phyloP scores from a whole-genome alignment of 2,888 invertebrate genomes.

The Ormia ochracea region DNA sequence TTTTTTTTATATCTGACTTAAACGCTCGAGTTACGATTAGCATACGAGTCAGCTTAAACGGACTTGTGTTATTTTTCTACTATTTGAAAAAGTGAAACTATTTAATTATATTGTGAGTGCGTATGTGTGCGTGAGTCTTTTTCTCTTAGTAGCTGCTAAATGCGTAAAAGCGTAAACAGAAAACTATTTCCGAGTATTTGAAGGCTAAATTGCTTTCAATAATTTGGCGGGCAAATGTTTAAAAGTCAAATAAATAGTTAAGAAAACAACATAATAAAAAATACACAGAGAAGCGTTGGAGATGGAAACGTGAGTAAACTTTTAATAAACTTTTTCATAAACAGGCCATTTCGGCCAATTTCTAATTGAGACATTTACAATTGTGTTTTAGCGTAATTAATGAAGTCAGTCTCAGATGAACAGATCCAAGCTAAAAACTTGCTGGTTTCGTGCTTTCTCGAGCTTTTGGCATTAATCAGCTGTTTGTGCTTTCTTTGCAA shows the following conservation, averaged over 20 bases:
- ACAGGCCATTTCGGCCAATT: too few relatives aligned
- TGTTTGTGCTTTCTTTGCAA: too few relatives aligned
- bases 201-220: not conserved
- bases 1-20: not conserved
- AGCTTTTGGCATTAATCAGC: too few relatives aligned
- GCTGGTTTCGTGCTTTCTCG: too few relatives aligned
- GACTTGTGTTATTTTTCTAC: not conserved
- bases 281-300: not conserved
- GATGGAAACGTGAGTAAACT: not conserved
- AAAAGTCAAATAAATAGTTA: not conserved
- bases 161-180: conserved; percentile 12
- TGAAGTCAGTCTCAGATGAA: too few relatives aligned
- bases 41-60: not conserved
- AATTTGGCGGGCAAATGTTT: not conserved
- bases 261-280: not conserved
- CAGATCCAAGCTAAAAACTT: too few relatives aligned
- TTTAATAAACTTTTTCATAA: too few relatives aligned
- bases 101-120: not conserved
- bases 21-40: not conserved
- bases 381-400: too few relatives aligned
- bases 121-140: too few relatives aligned
- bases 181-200: not conserved
- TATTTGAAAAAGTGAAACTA: not conserved
- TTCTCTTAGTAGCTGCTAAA: not conserved
- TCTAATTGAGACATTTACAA: too few relatives aligned